These are phyloP conservation scores for Lasioglossum calceatum DNA, from an alignment of 2,888 invertebrate species.

Conservation along the genomic window DNA sequence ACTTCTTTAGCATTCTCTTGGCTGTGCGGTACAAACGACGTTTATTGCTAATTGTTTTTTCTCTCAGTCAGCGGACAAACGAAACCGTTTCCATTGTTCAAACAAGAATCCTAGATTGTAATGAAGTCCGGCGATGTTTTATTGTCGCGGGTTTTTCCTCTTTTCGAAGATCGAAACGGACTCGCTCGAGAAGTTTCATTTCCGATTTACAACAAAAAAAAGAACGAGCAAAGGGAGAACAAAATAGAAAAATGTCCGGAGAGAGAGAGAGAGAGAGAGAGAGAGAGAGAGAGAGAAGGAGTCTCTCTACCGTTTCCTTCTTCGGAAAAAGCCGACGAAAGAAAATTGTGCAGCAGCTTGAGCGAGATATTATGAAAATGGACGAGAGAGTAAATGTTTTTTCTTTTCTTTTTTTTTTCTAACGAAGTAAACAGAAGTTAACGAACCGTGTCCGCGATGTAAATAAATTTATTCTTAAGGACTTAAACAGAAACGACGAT, in stretches of 20 bases:
- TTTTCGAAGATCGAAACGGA: conserved; percentile 44
- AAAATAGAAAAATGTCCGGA: not conserved
- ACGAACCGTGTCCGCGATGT: conserved; percentile 55
- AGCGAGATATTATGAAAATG: conserved; percentile 8
- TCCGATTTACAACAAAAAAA: not conserved
- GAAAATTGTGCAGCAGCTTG: conserved; percentile 17
- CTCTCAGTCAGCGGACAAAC: conserved; percentile 32
- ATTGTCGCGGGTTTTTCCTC: conserved; percentile 8
- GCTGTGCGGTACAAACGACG: conserved; percentile 48
- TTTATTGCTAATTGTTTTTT: conserved; percentile 60
- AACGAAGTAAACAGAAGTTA: conserved; percentile 24
- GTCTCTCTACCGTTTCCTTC: conserved; percentile 39
- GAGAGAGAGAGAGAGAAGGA: not conserved
- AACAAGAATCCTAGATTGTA: not conserved
- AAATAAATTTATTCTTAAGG: conserved; percentile 65
- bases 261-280: not conserved
- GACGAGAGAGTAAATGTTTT: conserved; percentile 10
- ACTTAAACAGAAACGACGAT: conserved; percentile 56
- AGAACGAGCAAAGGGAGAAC: not conserved
- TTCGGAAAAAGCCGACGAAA: conserved; percentile 8
- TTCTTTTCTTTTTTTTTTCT: conserved; percentile 24
- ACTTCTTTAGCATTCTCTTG: conserved; percentile 40
- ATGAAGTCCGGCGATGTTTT: conserved; percentile 16
- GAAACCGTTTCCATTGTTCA: not conserved
- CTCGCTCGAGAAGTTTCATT: conserved; percentile 20